A percentile compares a stretch with the other conserved stretches of the same genome.
These are phyloP conservation scores for Lordiphosa mommai DNA, from an alignment of 1,140 invertebrate species.

Conservation along the genomic window DNA sequence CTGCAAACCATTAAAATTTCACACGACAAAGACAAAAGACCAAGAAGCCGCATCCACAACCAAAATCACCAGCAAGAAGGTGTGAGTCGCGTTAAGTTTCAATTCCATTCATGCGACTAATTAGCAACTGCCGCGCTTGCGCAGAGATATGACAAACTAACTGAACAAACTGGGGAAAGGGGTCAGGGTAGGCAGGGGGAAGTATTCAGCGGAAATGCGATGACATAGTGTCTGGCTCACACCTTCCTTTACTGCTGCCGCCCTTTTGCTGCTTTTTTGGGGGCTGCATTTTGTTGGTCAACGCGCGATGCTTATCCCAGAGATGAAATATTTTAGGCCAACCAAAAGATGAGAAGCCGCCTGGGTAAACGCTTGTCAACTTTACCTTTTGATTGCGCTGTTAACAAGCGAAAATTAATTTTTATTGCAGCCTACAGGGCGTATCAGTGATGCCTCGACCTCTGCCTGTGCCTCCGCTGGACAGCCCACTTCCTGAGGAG, in stretches of 20 bases:
- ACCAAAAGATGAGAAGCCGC: slow-evolving; percentile 36
- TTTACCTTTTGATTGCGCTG: slow-evolving; percentile 70
- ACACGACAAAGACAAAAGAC: slow-evolving; percentile 60
- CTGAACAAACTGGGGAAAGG: not conserved
- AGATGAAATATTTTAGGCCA: slow-evolving; percentile 66
- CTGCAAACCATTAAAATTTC: slow-evolving; percentile 71
- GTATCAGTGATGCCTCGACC: slow-evolving; percentile 53
- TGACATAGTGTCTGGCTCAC: slow-evolving; percentile 61
- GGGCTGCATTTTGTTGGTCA: slow-evolving; percentile 35
- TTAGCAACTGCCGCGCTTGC: slow-evolving; percentile 68
- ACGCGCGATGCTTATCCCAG: slow-evolving; percentile 55
- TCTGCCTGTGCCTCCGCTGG: slow-evolving; percentile 12
- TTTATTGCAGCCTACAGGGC: slow-evolving; percentile 69
- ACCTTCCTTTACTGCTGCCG: slow-evolving; percentile 24
- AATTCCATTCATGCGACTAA: slow-evolving; percentile 78
- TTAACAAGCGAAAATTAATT: slow-evolving; percentile 73
- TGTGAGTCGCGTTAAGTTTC: slow-evolving; percentile 65
- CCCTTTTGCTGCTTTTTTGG: slow-evolving; percentile 6
- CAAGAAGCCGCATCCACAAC: slow-evolving; percentile 40
- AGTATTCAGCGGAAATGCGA: slow-evolving; percentile 66
- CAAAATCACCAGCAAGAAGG: slow-evolving; percentile 31
- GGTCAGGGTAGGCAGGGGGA: not conserved
- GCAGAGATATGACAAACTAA: slow-evolving; percentile 44
- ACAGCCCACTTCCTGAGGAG: slow-evolving; percentile 49
- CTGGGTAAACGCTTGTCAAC: slow-evolving; percentile 75